These are phyloP conservation scores for Carterocephalus palaemon DNA, from an alignment of 2,888 invertebrate species.

Conservation along the genomic window DNA sequence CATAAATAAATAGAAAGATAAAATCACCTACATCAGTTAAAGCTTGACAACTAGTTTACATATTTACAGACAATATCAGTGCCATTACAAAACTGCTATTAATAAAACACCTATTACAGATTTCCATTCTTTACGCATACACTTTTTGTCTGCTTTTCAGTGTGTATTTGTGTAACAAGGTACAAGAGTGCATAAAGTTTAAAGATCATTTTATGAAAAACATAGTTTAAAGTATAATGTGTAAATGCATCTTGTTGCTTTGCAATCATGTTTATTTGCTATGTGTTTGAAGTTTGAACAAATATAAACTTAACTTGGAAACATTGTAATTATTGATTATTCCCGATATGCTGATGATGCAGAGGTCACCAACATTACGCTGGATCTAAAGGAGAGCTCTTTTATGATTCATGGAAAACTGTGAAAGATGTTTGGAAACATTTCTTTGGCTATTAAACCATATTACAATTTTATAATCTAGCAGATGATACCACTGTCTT, in stretches of 20 bases:
- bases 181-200: not conserved
- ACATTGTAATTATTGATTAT: too few relatives aligned
- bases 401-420: slow-evolving; percentile 9
- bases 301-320: too few relatives aligned
- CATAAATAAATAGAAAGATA: slow-evolving; percentile 52
- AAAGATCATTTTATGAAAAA: too few relatives aligned
- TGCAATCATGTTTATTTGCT: too few relatives aligned
- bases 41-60: slow-evolving; percentile 73
- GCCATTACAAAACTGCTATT: slow-evolving; percentile 19
- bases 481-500: slow-evolving; percentile 28
- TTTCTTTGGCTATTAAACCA: slow-evolving; percentile 12
- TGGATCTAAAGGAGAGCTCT: too few relatives aligned
- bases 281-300: too few relatives aligned
- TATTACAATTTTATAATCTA: slow-evolving; percentile 15
- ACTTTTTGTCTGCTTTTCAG: not conserved
- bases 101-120: slow-evolving; percentile 21
- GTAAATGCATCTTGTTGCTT: too few relatives aligned
- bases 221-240: too few relatives aligned
- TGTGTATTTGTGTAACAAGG: not conserved
- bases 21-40: slow-evolving; percentile 67
- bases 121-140: too few relatives aligned
- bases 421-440: slow-evolving; percentile 11
- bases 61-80: slow-evolving; percentile 56
- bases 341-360: too few relatives aligned
- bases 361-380: too few relatives aligned